Percentiles rank a stretch among this genome's conserved stretches.
phyloP scores from a whole-genome alignment of 2,113 vertebrate genomes.

The Ophiodon elongatus region DNA sequence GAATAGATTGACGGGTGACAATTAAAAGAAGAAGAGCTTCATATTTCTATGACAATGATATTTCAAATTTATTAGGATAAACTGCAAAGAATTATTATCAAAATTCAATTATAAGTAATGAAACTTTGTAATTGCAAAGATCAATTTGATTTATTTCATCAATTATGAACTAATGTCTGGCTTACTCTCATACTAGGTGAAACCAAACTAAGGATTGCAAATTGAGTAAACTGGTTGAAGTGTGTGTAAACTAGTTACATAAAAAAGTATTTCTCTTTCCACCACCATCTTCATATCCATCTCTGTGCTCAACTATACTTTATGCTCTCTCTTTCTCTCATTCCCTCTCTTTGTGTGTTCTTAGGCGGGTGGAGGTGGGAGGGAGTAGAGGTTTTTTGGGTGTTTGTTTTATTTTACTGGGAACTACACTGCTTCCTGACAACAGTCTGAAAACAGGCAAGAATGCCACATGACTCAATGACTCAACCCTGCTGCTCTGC shows the following conservation, averaged over 20 bases:
- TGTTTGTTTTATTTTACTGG: conserved; percentile 76
- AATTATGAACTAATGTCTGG: not conserved
- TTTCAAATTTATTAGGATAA: conserved; percentile 17
- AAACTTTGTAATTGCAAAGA: not conserved
- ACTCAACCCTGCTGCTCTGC: conserved; percentile 69
- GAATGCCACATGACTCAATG: conserved; percentile 83
- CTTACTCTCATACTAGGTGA: not conserved
- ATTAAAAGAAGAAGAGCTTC: conserved; percentile 34
- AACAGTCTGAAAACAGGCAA: conserved; percentile 83
- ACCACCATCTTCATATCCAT: not conserved
- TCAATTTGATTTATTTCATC: conserved; percentile 6
- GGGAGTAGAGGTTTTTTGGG: conserved; percentile 26
- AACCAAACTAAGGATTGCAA: not conserved
- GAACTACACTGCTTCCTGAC: conserved; percentile 80
- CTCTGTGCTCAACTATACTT: conserved; percentile 3
- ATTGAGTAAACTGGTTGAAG: not conserved
- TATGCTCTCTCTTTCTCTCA: conserved; percentile 6
- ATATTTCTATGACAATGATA: conserved; percentile 15
- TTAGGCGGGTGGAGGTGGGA: conserved; percentile 31
- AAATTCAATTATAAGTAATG: not conserved
- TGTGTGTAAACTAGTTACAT: not conserved
- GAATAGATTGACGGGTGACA: conserved; percentile 53
- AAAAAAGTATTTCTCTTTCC: not conserved
- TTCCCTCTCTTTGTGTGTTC: conserved; percentile 44
- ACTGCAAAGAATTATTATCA: not conserved